Evolutionary conservation across 1,140 invertebrate genomes (phyloP), one percentile per base, ranked within the genome.

Genomic region (Pectinophora gossypiella): DNA sequence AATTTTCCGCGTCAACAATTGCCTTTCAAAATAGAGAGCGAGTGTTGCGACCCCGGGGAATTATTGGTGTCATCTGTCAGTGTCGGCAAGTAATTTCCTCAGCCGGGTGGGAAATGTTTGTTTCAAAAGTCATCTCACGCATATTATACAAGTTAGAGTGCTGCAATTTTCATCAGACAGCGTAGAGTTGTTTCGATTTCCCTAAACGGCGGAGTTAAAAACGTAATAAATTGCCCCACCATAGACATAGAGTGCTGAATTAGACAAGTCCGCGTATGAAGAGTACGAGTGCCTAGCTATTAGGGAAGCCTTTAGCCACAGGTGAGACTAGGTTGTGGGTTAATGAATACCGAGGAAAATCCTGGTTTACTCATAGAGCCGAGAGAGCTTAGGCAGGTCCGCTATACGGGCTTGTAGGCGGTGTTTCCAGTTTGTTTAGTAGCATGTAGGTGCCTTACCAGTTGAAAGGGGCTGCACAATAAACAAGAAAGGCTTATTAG

Each of bases 21-120:
- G 36, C 18, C 44, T 59, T 61, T 36, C 43, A 59, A 64, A 61
- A 63, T 58, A 55, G 42, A 65, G 52, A 54, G 47, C 52, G 59
- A 38, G 27, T 60, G 46, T 54, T 57, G 56, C 49, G 68, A 64
- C 63, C 61, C 61, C 45, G 59, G 60, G 56, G 68, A 77, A 69
- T 79, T 85, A 82, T 82, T 77, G 73, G 65, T 63, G 61, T 79
- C 72, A 81, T 85, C 70, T 76, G 73, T 85, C 77, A 79, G 65
- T 76, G 77, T 81, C 77, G 68, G 61, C 76, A 60, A 62, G 72
- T 76, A 78, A 80, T 80, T 80, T 82, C 67, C 73, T 70, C 60
- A 66, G 61, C 55, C 48, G 55, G 56, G 57, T 65, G 63, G 61
- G 63, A 65, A 74, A 77, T 76, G 71, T 79, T 74, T 75, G 65